Evolutionary conservation across 1,140 invertebrate species (phyloP).

Genomic region (Nebria ingens): DNA sequence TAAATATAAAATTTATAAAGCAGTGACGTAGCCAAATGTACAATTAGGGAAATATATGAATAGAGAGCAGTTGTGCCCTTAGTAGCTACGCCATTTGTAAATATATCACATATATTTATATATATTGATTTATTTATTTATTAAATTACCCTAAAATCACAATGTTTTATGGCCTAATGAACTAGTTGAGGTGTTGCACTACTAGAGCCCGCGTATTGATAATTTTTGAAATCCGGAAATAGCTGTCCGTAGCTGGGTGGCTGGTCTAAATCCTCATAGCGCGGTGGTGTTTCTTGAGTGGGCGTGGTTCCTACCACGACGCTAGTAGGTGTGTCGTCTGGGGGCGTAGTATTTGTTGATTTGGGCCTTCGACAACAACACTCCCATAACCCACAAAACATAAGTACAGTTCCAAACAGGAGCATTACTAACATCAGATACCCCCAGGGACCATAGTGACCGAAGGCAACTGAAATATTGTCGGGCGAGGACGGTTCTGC

Average conservation of each 20-base stretch:
- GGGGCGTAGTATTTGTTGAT: slow-evolving; percentile 20
- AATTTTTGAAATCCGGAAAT: slow-evolving; percentile 30
- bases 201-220: too few relatives aligned
- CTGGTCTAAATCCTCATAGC: slow-evolving; percentile 35
- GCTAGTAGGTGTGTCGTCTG: slow-evolving; percentile 20
- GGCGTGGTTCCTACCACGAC: slow-evolving; percentile 22
- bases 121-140: too few relatives aligned
- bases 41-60: too few relatives aligned
- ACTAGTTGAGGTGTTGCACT: too few relatives aligned
- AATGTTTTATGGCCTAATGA: too few relatives aligned
- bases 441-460: slow-evolving; percentile 53
- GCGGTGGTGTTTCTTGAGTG: slow-evolving; percentile 25
- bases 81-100: too few relatives aligned
- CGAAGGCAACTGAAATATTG: slow-evolving; percentile 37
- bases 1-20: too few relatives aligned
- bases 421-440: slow-evolving; percentile 53
- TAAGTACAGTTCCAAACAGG: slow-evolving; percentile 48
- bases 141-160: too few relatives aligned
- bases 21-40: too few relatives aligned
- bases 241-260: slow-evolving; percentile 32
- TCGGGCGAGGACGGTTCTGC: too few relatives aligned
- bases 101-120: too few relatives aligned
- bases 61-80: too few relatives aligned
- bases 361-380: slow-evolving; percentile 33
- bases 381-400: slow-evolving; percentile 51